phyloP scores from a whole-genome alignment of 1,140 invertebrate genomes.

The Drusus annulatus region DNA sequence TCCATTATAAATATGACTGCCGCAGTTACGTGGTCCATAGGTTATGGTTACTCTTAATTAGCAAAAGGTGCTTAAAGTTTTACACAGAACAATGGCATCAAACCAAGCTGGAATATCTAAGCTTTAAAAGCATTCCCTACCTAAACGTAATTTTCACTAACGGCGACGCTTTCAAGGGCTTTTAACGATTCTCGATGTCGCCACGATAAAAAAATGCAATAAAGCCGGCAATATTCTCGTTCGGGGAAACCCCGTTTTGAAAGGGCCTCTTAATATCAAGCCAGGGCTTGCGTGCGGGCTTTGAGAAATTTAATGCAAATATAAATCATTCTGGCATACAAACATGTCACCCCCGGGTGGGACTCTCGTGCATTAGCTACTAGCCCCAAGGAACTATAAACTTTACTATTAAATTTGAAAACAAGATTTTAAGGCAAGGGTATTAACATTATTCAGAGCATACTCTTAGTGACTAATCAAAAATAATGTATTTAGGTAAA shows the following conservation, averaged over 20 bases:
- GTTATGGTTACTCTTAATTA: too few species aligned
- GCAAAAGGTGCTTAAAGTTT: too few species aligned
- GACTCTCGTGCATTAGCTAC: constrained; percentile 10
- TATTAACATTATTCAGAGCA: neutral
- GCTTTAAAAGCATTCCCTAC: constrained; percentile 4
- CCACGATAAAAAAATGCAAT: constrained; percentile 28
- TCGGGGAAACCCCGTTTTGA: neutral
- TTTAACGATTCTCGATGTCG: constrained; percentile 10
- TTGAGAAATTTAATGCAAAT: constrained; percentile 35
- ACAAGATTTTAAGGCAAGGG: constrained; percentile 4
- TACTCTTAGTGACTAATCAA: neutral
- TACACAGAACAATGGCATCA: neutral
- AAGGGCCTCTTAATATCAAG: constrained; percentile 10
- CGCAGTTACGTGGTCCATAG: too few species aligned
- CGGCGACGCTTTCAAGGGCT: constrained; percentile 6
- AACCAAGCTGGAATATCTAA: neutral
- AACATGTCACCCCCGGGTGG: constrained; percentile 22
- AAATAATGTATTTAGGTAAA: too few species aligned
- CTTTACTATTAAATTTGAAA: constrained; percentile 14
- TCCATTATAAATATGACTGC: too few species aligned
- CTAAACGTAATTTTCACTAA: neutral
- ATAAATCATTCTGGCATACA: constrained; percentile 28
- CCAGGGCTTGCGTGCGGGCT: constrained; percentile 9
- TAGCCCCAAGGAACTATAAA: constrained; percentile 15
- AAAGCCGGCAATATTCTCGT: constrained; percentile 31